Percentiles rank a stretch among this genome's conserved stretches.
phyloP scores from a whole-genome alignment of 2,888 invertebrate species.

The Polia nebulosa region DNA sequence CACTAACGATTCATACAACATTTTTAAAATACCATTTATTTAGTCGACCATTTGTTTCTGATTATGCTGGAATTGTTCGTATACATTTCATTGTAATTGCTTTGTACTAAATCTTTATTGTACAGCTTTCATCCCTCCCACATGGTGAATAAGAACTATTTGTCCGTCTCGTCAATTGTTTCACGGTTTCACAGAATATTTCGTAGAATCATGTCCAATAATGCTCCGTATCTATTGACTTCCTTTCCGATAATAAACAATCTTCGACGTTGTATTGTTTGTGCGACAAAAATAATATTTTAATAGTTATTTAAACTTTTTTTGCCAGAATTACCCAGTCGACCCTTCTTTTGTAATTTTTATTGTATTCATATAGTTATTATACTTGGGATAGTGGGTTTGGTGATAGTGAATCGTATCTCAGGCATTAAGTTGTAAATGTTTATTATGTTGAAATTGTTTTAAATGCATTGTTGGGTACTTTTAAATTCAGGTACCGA shows the following conservation, averaged over 20 bases:
- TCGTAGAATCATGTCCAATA: constrained; percentile 83
- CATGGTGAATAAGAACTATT: constrained; percentile 78
- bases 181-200: constrained; percentile 78
- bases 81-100: constrained; percentile 57
- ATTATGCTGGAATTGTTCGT: constrained; percentile 52
- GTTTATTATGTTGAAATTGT: constrained; percentile 58
- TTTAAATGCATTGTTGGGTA: constrained; percentile 41
- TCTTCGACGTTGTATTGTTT: constrained; percentile 83
- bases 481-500: constrained; percentile 43
- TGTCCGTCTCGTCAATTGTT: constrained; percentile 78
- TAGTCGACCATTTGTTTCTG: constrained; percentile 57
- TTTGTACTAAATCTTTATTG: constrained; percentile 62
- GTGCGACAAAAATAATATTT: constrained; percentile 85
- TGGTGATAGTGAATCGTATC: constrained; percentile 58
- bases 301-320: constrained; percentile 85
- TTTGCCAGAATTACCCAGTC: constrained; percentile 74
- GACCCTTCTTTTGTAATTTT: constrained; percentile 80
- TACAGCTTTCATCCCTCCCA: constrained; percentile 64
- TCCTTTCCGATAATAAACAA: constrained; percentile 88
- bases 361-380: constrained; percentile 80
- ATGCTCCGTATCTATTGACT: constrained; percentile 86
- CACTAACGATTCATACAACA: constrained; percentile 29
- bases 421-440: constrained; percentile 61
- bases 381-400: constrained; percentile 70
- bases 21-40: constrained; percentile 22